phyloP scores from a whole-genome alignment of 1,140 invertebrate species.

The Aphelinus certus region DNA sequence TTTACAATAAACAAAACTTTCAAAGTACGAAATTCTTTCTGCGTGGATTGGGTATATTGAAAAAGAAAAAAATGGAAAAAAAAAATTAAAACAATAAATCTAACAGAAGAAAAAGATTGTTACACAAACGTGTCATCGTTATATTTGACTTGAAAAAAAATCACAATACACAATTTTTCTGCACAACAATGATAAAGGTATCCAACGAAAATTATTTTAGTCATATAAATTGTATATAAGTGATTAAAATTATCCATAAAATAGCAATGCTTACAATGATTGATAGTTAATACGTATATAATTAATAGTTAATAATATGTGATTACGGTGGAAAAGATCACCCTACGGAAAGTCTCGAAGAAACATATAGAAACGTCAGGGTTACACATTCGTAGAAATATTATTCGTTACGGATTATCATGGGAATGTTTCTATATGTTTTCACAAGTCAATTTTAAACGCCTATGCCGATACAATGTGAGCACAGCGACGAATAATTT shows the following conservation, averaged over 20 bases:
- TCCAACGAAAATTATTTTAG: too few species aligned
- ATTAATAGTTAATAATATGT: constrained; percentile 11
- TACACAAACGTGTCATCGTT: too few species aligned
- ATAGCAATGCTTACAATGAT: neutral
- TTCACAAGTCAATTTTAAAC: neutral
- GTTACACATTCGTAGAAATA: neutral
- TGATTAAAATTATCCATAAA: too few species aligned
- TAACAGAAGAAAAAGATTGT: too few species aligned
- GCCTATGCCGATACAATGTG: neutral
- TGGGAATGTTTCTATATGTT: constrained; percentile 22
- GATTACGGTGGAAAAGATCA: neutral
- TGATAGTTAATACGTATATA: constrained; percentile 4
- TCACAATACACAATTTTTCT: too few species aligned
- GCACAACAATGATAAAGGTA: too few species aligned
- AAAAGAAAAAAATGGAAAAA: too few species aligned
- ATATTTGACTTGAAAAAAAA: too few species aligned
- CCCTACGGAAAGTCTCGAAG: constrained; percentile 12
- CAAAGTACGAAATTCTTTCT: too few species aligned
- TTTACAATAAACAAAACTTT: too few species aligned
- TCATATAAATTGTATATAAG: too few species aligned
- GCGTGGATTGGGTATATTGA: too few species aligned
- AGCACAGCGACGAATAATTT: constrained; percentile 8
- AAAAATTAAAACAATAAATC: constrained; percentile 10
- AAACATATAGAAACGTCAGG: constrained; percentile 17
- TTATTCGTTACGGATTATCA: neutral